Percentiles rank a stretch among this genome's conserved stretches.
phyloP scores from a whole-genome alignment of 2,888 invertebrate species.

The Diloba caeruleocephala region DNA sequence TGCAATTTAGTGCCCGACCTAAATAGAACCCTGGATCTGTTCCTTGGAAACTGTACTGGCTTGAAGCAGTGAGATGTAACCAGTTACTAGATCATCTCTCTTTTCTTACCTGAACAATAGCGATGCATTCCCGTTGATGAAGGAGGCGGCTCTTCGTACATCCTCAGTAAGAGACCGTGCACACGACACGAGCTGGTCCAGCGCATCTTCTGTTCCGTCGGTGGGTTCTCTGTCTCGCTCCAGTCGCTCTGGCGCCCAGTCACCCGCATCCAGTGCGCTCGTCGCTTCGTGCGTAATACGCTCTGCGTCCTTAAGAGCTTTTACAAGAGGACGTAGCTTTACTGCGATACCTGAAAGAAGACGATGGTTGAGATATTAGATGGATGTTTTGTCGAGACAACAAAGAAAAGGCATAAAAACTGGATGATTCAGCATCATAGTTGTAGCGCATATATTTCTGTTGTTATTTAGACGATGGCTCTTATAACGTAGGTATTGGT shows the following conservation, averaged over 20 bases:
- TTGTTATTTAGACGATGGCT: no score
- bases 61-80: no score
- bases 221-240: constrained; percentile 85
- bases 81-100: no score
- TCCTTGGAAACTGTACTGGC: no score
- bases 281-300: constrained; percentile 94
- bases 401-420: neutral
- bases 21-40: no score
- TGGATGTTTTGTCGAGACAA: no score
- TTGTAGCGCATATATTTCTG: no score
- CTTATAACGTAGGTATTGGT: no score
- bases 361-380: neutral
- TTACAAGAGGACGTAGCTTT: constrained; percentile 94
- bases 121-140: constrained; percentile 96
- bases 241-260: constrained; percentile 93
- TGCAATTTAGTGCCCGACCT: no score
- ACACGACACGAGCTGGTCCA: constrained; percentile 96
- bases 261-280: constrained; percentile 92
- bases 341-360: constrained; percentile 87
- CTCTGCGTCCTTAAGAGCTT: constrained; percentile 94
- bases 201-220: constrained; percentile 92
- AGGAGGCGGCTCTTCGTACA: constrained; percentile 96
- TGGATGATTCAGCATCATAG: no score
- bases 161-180: constrained; percentile 96
- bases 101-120: constrained; percentile 91